These are phyloP conservation scores for Candidula unifasciata DNA, from an alignment of 2,888 invertebrate genomes.

Conservation along the genomic window DNA sequence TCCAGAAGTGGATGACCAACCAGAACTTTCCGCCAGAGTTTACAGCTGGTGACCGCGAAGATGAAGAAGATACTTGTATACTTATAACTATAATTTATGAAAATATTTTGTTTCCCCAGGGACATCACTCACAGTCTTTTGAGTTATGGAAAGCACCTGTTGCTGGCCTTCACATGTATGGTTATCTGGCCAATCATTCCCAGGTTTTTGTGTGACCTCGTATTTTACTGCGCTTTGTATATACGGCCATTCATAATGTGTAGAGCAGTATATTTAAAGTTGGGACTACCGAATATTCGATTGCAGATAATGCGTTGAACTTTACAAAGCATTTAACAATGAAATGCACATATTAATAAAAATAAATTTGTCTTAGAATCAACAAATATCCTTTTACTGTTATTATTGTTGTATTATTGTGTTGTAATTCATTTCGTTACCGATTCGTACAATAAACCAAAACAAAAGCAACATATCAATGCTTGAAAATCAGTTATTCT, in stretches of 20 bases:
- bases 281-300: neutral
- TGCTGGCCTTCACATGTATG: slow-evolving; percentile 60
- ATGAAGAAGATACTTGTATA: no score
- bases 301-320: neutral
- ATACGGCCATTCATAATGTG: slow-evolving; percentile 58
- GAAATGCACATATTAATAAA: neutral
- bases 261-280: slow-evolving; percentile 17
- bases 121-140: slow-evolving; percentile 49
- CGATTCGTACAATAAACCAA: no score
- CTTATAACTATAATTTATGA: neutral
- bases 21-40: no score
- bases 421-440: no score
- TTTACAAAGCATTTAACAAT: neutral
- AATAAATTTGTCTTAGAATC: neutral
- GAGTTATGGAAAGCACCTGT: slow-evolving; percentile 57
- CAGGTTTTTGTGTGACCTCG: slow-evolving; percentile 63
- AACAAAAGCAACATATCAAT: no score
- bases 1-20: no score
- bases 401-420: neutral
- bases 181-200: slow-evolving; percentile 69
- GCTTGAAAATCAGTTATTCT: no score
- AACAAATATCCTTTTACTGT: neutral
- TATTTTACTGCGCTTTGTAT: slow-evolving; percentile 68
- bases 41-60: no score
- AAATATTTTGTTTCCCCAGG: slow-evolving; percentile 58